These are phyloP conservation scores for Melanophora roralis DNA, from an alignment of 2,888 invertebrate genomes.

Conservation along the genomic window DNA sequence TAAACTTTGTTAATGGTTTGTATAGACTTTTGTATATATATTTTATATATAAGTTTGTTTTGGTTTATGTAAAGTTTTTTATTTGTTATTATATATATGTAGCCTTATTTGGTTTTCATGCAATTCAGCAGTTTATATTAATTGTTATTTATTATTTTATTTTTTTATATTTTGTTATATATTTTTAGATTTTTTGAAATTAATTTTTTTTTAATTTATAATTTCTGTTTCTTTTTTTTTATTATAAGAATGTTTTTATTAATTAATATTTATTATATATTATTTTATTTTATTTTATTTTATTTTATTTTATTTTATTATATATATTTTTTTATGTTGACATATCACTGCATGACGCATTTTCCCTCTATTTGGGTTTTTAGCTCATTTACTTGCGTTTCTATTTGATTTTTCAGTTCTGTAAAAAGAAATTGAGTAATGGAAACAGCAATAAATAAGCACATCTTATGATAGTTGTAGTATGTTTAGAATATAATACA, in stretches of 20 bases:
- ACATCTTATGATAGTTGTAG: conserved; percentile 75
- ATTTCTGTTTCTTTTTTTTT: conserved; percentile 12
- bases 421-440: conserved; percentile 80
- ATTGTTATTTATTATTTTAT: too few species aligned
- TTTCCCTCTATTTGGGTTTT: conserved; percentile 97
- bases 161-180: conserved; percentile 46
- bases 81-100: conserved; percentile 49
- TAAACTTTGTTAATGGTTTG: conserved; percentile 33
- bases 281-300: conserved; percentile 62
- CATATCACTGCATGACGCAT: conserved; percentile 94
- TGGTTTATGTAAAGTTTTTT: conserved; percentile 50
- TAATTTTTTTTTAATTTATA: conserved; percentile 24
- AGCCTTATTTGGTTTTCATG: conserved; percentile 56
- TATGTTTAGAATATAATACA: conserved; percentile 56
- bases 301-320: conserved; percentile 66
- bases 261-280: conserved; percentile 32
- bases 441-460: conserved; percentile 78
- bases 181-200: conserved; percentile 27
- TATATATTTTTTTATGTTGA: conserved; percentile 74
- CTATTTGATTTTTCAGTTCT: conserved; percentile 98
- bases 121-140: conserved; percentile 54
- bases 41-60: conserved; percentile 45
- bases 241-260: conserved; percentile 64
- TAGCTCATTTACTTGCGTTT: conserved; percentile 97
- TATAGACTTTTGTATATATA: conserved; percentile 58